phyloP scores from a whole-genome alignment of 2,888 invertebrate species.

The Phanerotoma sp. region DNA sequence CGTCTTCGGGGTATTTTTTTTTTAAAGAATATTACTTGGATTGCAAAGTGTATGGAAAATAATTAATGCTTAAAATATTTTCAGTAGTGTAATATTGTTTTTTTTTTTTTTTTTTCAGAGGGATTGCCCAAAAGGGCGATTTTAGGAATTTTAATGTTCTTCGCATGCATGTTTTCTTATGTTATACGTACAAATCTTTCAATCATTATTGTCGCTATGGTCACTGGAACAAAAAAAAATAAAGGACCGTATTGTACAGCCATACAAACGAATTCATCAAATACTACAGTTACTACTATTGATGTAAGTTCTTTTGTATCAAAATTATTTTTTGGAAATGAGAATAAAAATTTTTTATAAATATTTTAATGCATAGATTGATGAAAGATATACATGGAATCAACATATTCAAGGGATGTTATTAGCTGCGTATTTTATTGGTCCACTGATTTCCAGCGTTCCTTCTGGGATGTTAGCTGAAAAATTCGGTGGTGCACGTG shows the following conservation, averaged over 20 bases:
- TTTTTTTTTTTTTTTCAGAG: slow-evolving; percentile 46
- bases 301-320: slow-evolving; percentile 37
- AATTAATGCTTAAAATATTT: too few relatives aligned
- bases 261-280: slow-evolving; percentile 12
- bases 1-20: too few relatives aligned
- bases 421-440: slow-evolving; percentile 50
- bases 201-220: slow-evolving; percentile 58
- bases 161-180: slow-evolving; percentile 74
- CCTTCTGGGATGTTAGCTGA: slow-evolving; percentile 53
- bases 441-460: slow-evolving; percentile 50
- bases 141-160: slow-evolving; percentile 70
- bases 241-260: slow-evolving; percentile 33
- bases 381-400: slow-evolving; percentile 50
- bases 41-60: too few relatives aligned
- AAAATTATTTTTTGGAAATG: too few relatives aligned
- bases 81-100: too few relatives aligned
- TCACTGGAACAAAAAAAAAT: slow-evolving; percentile 36
- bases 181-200: slow-evolving; percentile 79
- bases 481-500: slow-evolving; percentile 52
- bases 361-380: too few relatives aligned
- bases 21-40: too few relatives aligned
- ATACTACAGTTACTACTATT: slow-evolving; percentile 14
- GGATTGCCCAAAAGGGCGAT: slow-evolving; percentile 61
- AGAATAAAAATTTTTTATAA: too few relatives aligned
- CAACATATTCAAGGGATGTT: slow-evolving; percentile 47